Evolutionary conservation across 2,113 vertebrate species (phyloP).

Genomic region (Hucho hucho): DNA sequence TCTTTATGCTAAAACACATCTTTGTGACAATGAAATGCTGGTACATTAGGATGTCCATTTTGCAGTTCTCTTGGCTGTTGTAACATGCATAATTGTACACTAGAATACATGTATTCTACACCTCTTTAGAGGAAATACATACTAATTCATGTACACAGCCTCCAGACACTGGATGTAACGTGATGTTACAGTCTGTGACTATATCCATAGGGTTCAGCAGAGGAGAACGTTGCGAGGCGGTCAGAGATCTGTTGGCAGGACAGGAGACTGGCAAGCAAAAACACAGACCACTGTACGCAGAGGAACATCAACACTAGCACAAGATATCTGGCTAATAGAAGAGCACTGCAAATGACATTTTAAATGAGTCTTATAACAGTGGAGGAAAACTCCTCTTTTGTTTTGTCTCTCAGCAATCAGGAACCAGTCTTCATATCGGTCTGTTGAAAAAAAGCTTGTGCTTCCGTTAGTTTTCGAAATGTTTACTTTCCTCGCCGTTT

Average conservation of each 20-base stretch:
- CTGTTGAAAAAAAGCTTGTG: slow-evolving; percentile 10
- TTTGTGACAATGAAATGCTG: too few species aligned
- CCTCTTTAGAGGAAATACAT: not conserved
- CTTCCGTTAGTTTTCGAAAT: slow-evolving; percentile 45
- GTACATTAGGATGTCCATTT: too few species aligned
- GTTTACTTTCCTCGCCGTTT: not conserved
- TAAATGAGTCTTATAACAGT: slow-evolving; percentile 1
- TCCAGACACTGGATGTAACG: too few species aligned
- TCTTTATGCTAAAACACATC: not conserved
- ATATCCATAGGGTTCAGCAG: too few species aligned
- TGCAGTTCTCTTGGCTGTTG: not conserved
- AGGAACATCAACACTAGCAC: slow-evolving; percentile 27
- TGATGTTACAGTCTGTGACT: not conserved
- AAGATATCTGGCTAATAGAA: slow-evolving; percentile 33
- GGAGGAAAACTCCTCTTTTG: not conserved
- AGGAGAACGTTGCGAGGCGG: not conserved
- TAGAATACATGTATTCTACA: not conserved
- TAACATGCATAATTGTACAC: slow-evolving; percentile 18
- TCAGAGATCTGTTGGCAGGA: slow-evolving; percentile 8
- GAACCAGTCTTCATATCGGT: not conserved
- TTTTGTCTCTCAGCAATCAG: not conserved
- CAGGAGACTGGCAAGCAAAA: slow-evolving; percentile 17
- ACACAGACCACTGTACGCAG: slow-evolving; percentile 19
- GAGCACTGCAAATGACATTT: slow-evolving; percentile 11
- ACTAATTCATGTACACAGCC: slow-evolving; percentile 5